phyloP scores from a whole-genome alignment of 2,888 invertebrate species.

The Troides aeacus region DNA sequence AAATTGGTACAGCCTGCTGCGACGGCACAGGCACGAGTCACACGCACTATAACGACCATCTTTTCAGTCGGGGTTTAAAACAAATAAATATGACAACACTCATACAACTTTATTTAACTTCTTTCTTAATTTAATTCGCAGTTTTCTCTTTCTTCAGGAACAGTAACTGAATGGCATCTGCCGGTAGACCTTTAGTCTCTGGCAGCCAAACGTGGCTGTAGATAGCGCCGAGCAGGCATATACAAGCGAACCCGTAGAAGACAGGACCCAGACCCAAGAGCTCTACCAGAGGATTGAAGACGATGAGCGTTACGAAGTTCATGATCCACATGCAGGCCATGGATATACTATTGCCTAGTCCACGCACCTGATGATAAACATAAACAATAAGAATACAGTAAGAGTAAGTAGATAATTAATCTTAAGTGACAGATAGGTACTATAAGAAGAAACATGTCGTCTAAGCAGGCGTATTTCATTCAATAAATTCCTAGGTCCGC shows the following conservation, averaged over 20 bases:
- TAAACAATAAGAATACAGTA: background rate
- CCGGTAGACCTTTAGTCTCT: constrained; percentile 70
- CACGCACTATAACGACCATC: no score
- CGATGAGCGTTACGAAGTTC: constrained; percentile 61
- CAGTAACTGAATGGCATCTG: constrained; percentile 58
- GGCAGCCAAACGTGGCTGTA: constrained; percentile 62
- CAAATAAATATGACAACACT: background rate
- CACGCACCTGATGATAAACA: constrained; percentile 51
- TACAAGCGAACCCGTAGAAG: constrained; percentile 62
- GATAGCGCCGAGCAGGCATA: constrained; percentile 55
- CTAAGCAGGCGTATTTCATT: no score
- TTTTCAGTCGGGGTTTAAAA: background rate
- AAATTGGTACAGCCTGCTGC: no score
- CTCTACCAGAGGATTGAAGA: constrained; percentile 61
- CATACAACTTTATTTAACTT: constrained; percentile 9
- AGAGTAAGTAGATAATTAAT: no score
- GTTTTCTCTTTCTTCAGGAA: constrained; percentile 49
- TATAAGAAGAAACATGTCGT: no score
- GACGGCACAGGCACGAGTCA: no score
- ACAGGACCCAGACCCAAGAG: constrained; percentile 56
- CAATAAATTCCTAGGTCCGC: no score
- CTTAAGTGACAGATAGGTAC: no score
- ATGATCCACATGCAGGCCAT: constrained; percentile 59
- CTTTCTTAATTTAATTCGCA: constrained; percentile 29
- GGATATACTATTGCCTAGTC: constrained; percentile 54